Conservation (phyloP, 1,140 invertebrate genomes). For the Ceratosolen fusciceps region DNA sequence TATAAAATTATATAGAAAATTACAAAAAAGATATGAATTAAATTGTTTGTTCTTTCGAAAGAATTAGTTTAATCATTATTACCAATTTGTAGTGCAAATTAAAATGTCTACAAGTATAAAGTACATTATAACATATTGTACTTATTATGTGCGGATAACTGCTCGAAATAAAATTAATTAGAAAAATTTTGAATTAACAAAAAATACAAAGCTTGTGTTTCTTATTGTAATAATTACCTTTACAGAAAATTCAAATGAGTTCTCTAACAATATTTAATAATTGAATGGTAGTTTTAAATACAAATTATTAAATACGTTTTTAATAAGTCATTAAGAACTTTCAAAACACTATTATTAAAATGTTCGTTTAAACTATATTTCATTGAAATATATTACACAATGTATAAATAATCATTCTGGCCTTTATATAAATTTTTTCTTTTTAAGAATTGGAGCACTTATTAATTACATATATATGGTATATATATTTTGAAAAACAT, state of each 20-base stretch:
- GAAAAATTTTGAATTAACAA: neutral
- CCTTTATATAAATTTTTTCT: neutral
- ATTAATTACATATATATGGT: constrained; percentile 6
- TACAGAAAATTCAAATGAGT: neutral
- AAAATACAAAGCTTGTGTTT: neutral
- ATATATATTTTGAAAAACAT: neutral
- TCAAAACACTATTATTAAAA: neutral
- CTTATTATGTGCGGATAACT: neutral
- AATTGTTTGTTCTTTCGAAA: neutral
- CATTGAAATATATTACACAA: neutral
- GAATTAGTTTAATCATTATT: neutral
- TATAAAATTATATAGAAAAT: constrained; percentile 33
- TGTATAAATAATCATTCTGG: neutral
- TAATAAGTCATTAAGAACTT: constrained; percentile 3
- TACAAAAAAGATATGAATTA: constrained; percentile 13
- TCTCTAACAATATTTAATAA: neutral
- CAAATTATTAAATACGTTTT: constrained; percentile 11
- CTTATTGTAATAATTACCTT: neutral
- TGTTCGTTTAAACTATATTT: neutral
- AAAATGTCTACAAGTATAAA: neutral
- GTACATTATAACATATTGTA: neutral
- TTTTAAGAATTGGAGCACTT: neutral
- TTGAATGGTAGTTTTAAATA: neutral
- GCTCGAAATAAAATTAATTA: neutral
- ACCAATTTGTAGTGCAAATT: neutral